phyloP scores from a whole-genome alignment of 1,140 invertebrate species.

The Drosophila ananassae region DNA sequence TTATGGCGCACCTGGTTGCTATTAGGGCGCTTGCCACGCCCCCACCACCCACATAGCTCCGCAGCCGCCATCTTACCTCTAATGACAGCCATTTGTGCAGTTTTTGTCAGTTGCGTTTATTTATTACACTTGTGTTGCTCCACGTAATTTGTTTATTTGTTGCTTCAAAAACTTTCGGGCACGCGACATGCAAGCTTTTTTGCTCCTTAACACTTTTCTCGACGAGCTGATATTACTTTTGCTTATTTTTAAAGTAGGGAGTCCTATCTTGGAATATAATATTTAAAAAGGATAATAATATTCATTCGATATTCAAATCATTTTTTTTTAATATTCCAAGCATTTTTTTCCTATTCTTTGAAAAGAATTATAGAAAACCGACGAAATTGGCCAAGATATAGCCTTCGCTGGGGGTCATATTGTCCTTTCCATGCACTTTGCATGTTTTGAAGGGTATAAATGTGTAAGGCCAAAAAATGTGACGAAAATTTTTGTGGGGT shows the following conservation, averaged over 20 bases:
- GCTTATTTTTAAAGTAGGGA: slow-evolving; percentile 33
- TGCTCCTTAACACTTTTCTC: slow-evolving; percentile 1
- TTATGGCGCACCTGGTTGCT: slow-evolving; percentile 72
- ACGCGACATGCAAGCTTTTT: slow-evolving; percentile 28
- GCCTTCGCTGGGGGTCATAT: too few species aligned
- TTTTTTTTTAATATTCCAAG: too few species aligned
- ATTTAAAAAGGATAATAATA: too few species aligned
- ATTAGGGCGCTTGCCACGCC: slow-evolving; percentile 42
- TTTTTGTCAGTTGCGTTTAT: slow-evolving; percentile 77
- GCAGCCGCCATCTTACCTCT: slow-evolving; percentile 46
- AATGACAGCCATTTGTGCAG: slow-evolving; percentile 80
- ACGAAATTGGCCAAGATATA: too few species aligned
- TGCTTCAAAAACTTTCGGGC: slow-evolving; percentile 57
- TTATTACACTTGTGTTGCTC: slow-evolving; percentile 66
- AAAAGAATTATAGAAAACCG: too few species aligned
- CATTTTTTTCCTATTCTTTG: too few species aligned
- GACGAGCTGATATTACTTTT: slow-evolving; percentile 34
- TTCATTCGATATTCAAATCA: too few species aligned
- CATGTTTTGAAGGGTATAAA: too few species aligned
- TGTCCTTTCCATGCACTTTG: too few species aligned
- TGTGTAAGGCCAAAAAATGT: too few species aligned
- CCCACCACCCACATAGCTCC: slow-evolving; percentile 2
- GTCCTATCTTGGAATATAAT: background rate
- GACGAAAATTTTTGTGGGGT: too few species aligned
- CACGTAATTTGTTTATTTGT: slow-evolving; percentile 74